These are phyloP conservation scores for Synergus itoensis DNA, from an alignment of 2,888 invertebrate genomes.

Conservation along the genomic window DNA sequence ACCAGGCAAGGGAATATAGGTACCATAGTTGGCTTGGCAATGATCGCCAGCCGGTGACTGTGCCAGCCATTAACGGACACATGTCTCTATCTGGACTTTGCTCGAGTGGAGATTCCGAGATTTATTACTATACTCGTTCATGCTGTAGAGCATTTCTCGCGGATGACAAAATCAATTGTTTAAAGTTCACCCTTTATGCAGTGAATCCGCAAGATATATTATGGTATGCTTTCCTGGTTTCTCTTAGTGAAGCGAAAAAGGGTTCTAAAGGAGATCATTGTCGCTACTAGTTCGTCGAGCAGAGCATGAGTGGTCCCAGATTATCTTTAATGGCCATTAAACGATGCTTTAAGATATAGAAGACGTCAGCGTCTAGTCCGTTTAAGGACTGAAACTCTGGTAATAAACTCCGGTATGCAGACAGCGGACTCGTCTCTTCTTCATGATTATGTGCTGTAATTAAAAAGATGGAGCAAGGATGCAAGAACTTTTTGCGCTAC, in stretches of 20 bases:
- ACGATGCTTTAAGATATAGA: constrained; percentile 49
- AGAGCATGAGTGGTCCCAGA: constrained; percentile 52
- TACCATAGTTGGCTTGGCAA: constrained; percentile 73
- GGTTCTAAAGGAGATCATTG: constrained; percentile 24
- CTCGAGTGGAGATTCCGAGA: constrained; percentile 61
- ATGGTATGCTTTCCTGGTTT: not conserved
- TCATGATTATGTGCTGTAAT: constrained; percentile 17
- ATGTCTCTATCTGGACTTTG: constrained; percentile 73
- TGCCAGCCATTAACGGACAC: constrained; percentile 76
- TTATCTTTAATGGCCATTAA: constrained; percentile 65
- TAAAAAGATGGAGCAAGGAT: constrained; percentile 18
- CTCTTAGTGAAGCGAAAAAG: not conserved
- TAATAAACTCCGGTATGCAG: constrained; percentile 35
- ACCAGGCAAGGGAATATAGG: constrained; percentile 65
- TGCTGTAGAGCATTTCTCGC: constrained; percentile 41
- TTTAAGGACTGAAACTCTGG: constrained; percentile 27
- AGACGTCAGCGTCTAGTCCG: constrained; percentile 34
- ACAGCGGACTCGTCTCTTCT: constrained; percentile 23
- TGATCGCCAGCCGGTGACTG: constrained; percentile 76
- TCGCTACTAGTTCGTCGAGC: constrained; percentile 28
- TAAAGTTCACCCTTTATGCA: constrained; percentile 25
- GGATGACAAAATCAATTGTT: constrained; percentile 49
- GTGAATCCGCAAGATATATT: constrained; percentile 11
- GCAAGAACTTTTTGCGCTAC: constrained; percentile 14
- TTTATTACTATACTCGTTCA: constrained; percentile 63